Conservation (phyloP, 2,888 invertebrate species). For the Barypeithes pellucidus region DNA sequence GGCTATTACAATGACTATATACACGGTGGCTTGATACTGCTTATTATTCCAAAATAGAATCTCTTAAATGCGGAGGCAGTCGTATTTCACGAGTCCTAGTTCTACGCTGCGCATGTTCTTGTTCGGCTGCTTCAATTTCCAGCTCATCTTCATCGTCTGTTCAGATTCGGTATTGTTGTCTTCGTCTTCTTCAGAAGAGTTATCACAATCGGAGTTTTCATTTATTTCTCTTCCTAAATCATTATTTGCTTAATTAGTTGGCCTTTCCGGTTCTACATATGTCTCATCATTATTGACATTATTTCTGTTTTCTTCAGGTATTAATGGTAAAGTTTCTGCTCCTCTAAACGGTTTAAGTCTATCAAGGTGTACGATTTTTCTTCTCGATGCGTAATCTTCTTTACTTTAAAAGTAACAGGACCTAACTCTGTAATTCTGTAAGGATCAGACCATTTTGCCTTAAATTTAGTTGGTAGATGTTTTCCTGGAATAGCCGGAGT, state of each 20-base stretch:
- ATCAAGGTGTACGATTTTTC: not conserved
- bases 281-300: too few relatives aligned
- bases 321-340: not conserved
- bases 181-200: too few relatives aligned
- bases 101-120: not conserved
- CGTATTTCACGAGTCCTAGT: not conserved
- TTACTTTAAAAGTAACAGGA: not conserved
- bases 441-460: slow-evolving; percentile 19
- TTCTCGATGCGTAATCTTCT: not conserved
- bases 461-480: slow-evolving; percentile 10
- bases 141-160: not conserved
- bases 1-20: too few relatives aligned
- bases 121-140: not conserved
- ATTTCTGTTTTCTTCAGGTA: too few relatives aligned
- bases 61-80: not conserved
- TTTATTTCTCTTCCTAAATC: too few relatives aligned
- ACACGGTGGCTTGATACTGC: not conserved
- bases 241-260: too few relatives aligned
- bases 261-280: too few relatives aligned
- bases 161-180: too few relatives aligned
- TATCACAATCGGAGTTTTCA: too few relatives aligned
- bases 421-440: not conserved
- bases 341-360: not conserved
- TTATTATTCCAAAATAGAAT: not conserved
- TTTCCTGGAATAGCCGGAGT: not conserved